A percentile compares a stretch with the other conserved stretches of the same genome.
Conservation (phyloP, 2,888 invertebrate genomes). For the Macaria notata region DNA sequence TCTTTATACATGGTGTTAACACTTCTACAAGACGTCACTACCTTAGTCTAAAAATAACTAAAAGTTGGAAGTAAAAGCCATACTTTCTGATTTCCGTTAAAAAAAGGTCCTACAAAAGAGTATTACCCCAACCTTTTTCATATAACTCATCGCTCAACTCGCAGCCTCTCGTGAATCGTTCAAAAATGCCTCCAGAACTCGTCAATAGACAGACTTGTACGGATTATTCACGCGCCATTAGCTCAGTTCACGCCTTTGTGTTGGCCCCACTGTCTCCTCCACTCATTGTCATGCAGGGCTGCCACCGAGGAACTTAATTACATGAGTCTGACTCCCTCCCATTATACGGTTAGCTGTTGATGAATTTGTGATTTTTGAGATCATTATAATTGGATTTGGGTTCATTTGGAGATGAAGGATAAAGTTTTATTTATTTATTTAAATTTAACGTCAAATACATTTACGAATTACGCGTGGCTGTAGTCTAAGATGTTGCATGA, state of each 20-base stretch:
- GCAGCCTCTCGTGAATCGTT: conserved; percentile 42
- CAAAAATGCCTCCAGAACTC: conserved; percentile 60
- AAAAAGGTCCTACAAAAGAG: conserved; percentile 2
- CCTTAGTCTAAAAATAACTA: too few species aligned
- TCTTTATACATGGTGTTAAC: too few species aligned
- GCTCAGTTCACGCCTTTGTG: conserved; percentile 63
- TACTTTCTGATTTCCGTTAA: too few species aligned
- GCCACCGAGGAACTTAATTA: conserved; percentile 52
- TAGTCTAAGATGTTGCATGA: too few species aligned
- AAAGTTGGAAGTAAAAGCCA: too few species aligned
- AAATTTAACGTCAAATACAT: too few species aligned
- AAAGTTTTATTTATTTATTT: too few species aligned
- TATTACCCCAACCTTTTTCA: conserved; percentile 15
- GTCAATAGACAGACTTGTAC: conserved; percentile 64
- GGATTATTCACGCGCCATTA: conserved; percentile 72
- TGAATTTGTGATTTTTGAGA: conserved; percentile 17
- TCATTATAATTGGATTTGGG: conserved; percentile 8
- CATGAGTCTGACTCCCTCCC: conserved; percentile 45
- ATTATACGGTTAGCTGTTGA: conserved; percentile 35
- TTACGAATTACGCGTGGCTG: too few species aligned
- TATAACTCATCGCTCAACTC: conserved; percentile 29
- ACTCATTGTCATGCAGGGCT: conserved; percentile 62
- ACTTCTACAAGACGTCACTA: too few species aligned
- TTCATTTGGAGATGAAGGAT: too few species aligned
- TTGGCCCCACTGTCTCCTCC: conserved; percentile 42